These are phyloP conservation scores for Blomia tropicalis DNA, from an alignment of 2,888 invertebrate species.

Conservation along the genomic window DNA sequence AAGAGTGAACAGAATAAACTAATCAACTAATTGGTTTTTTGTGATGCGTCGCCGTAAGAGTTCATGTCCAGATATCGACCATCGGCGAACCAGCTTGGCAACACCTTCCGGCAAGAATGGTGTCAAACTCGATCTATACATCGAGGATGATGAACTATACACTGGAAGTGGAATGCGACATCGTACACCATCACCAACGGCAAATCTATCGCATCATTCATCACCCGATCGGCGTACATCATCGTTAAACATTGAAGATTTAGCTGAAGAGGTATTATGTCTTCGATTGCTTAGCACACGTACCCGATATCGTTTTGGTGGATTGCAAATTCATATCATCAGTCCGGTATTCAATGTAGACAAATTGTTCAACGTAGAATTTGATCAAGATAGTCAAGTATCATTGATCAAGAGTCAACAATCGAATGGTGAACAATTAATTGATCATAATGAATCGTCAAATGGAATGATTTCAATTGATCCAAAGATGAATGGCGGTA, in stretches of 20 bases:
- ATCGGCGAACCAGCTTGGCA: background rate
- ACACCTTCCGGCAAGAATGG: background rate
- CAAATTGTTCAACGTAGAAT: constrained; percentile 23
- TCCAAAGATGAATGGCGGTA: background rate
- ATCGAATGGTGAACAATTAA: background rate
- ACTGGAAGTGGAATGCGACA: background rate
- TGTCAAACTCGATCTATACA: background rate
- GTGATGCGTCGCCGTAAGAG: background rate
- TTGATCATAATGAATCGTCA: background rate
- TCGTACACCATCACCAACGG: constrained; percentile 5
- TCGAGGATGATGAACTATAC: constrained; percentile 5
- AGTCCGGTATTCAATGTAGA: constrained; percentile 20
- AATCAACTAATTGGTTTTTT: no score
- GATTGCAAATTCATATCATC: constrained; percentile 15
- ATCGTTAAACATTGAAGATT: constrained; percentile 1
- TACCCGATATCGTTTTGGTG: constrained; percentile 20
- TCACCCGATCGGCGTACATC: background rate
- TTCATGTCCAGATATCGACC: constrained; percentile 2
- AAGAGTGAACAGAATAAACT: no score
- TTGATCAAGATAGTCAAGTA: constrained; percentile 20
- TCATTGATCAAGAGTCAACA: constrained; percentile 20
- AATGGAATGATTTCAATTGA: background rate
- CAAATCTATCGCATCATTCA: background rate
- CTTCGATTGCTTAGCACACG: constrained; percentile 17
- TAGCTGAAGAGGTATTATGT: constrained; percentile 16